A percentile compares a stretch with the other conserved stretches of the same genome.
Evolutionary conservation across 2,113 vertebrate species (phyloP).

Genomic region (Notothenia coriiceps): DNA sequence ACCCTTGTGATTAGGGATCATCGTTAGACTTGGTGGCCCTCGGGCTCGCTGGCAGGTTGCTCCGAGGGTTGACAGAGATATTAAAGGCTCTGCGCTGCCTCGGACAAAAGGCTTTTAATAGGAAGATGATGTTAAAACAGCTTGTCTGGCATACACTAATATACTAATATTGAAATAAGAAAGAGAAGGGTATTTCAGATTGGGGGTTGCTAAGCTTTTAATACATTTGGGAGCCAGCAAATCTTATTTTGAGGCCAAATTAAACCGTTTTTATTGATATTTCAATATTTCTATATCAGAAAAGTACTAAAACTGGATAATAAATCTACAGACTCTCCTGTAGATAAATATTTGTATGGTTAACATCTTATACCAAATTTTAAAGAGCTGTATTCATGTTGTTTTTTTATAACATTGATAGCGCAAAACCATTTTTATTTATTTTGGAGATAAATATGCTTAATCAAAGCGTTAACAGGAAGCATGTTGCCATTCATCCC

Average conservation of each 20-base stretch:
- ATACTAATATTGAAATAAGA: no score
- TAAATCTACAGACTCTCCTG: neutral
- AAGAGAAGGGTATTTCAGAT: neutral
- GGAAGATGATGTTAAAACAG: conserved; percentile 14
- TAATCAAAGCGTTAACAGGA: neutral
- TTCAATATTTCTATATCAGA: neutral
- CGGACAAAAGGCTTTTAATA: conserved; percentile 11
- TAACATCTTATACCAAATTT: neutral
- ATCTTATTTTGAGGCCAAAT: neutral
- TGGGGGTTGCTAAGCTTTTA: neutral
- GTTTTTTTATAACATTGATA: neutral
- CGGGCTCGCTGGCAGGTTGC: conserved; percentile 7
- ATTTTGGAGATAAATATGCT: neutral
- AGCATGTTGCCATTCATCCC: neutral
- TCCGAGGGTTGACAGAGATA: neutral
- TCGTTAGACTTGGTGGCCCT: neutral
- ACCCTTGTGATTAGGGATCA: neutral
- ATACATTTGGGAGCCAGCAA: neutral
- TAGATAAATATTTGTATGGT: neutral
- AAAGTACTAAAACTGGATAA: neutral
- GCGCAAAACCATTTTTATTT: no score
- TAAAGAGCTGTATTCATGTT: neutral
- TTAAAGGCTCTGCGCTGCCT: conserved; percentile 29
- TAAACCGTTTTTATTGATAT: neutral
- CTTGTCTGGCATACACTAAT: neutral